A percentile compares a stretch with the other conserved stretches of the same genome.
Conservation (phyloP, 2,113 vertebrate genomes). For the Pagrus major region DNA sequence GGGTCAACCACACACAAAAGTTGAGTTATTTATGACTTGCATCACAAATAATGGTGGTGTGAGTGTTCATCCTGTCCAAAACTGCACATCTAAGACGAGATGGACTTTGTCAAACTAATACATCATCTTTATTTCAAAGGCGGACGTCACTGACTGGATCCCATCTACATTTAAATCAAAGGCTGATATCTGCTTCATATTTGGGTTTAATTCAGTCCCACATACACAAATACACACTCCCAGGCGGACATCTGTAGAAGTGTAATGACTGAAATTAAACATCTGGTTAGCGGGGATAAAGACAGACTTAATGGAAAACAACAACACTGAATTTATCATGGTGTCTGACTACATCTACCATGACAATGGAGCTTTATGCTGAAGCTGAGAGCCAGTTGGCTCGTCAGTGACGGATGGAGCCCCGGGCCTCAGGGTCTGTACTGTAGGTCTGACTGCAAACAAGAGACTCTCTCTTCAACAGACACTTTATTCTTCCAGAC, state of each 20-base stretch:
- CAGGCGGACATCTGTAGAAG: constrained; percentile 2
- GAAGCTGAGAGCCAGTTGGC: constrained; percentile 29
- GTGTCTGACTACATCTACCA: constrained; percentile 12
- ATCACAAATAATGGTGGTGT: neutral
- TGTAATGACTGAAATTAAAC: constrained; percentile 16
- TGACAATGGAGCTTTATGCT: constrained; percentile 50
- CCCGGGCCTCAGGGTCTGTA: constrained; percentile 33
- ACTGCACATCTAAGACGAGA: neutral
- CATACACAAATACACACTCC: neutral
- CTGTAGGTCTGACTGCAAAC: constrained; percentile 36
- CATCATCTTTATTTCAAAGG: neutral
- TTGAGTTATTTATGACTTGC: neutral
- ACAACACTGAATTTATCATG: constrained; percentile 45
- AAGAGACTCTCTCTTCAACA: constrained; percentile 44
- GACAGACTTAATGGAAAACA: constrained; percentile 30
- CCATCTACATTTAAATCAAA: neutral
- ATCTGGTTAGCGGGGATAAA: constrained; percentile 30
- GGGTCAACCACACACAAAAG: too few relatives aligned
- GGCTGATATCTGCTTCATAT: neutral
- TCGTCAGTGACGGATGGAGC: constrained; percentile 35
- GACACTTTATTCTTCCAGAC: constrained; percentile 18
- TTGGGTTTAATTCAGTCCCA: neutral
- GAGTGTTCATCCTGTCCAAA: neutral
- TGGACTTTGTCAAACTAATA: neutral
- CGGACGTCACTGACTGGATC: neutral